These are phyloP conservation scores for Anguilla obscura DNA, from an alignment of 2,797 vertebrate species.

Conservation along the genomic window DNA sequence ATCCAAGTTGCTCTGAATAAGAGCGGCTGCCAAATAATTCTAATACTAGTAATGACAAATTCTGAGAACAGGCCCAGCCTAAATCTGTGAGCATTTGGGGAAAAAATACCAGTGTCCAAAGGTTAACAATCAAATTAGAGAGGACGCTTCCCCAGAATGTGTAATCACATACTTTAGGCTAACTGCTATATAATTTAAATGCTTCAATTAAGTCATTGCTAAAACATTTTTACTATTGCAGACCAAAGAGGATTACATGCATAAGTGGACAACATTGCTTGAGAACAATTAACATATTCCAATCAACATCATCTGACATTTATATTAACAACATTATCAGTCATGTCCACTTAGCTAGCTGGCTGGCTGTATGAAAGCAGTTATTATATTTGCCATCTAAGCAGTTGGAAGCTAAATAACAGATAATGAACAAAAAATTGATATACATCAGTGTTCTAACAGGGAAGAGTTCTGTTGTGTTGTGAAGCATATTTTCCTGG, in stretches of 20 bases:
- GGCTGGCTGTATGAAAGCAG: background rate
- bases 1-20: too few relatives aligned
- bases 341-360: background rate
- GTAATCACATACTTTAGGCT: background rate
- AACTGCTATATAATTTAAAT: background rate
- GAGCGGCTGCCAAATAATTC: background rate
- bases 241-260: background rate
- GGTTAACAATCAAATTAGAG: background rate
- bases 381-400: too few relatives aligned
- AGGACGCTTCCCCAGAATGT: background rate
- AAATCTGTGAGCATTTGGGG: background rate
- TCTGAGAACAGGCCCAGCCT: background rate
- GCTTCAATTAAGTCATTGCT: background rate
- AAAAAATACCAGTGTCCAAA: background rate
- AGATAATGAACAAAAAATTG: too few relatives aligned
- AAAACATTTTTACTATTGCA: background rate
- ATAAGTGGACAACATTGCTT: background rate
- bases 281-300: background rate
- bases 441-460: too few relatives aligned
- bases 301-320: background rate
- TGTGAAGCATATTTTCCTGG: too few relatives aligned
- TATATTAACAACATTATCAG: background rate
- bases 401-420: too few relatives aligned
- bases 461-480: too few relatives aligned
- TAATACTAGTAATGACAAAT: background rate